Evolutionary conservation across 2,797 vertebrate genomes (phyloP), one percentile per base, ranked within the genome.

Genomic region (Chaenodraco wilsoni): DNA sequence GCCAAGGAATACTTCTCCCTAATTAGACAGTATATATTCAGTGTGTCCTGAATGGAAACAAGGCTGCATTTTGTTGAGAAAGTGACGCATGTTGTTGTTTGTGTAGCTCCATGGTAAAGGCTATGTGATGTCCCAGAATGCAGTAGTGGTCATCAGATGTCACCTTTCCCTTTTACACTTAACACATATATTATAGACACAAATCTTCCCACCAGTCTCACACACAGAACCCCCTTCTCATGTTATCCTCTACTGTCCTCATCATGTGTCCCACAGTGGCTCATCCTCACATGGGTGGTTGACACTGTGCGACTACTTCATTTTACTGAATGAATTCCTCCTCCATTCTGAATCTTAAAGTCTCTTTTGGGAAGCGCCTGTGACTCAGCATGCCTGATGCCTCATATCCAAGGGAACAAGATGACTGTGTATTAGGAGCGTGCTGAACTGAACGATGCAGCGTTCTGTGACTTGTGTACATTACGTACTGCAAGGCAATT

Each of bases 11-110:
- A 85, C 89, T 89, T 89, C 78, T 85, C 76, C 65, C 66, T 91
- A 85, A 91, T 90, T 88, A 92, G 88, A 91, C 83, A 74, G 77
- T 72, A 72, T 57, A 69, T 76, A 82, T 87, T 90, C 83, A 89
- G 59, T 19, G 40, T 50, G 59, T 57, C 58, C 76, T 83, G 76
- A 85, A 86, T 76, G 78, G 65, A 64, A 89, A 91, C 84, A 82
- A 84, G 69, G 79, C 70, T 2, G 37, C n/a, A 69, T 73, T 82
- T 62, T 84, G 84, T 86, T 78, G 27, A 54, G 74, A 74, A 75
- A 82, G 78, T 80, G 82, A 86, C 13, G 5, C 64, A 52, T 71
- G 66, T 82, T 64, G 74, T 75, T 37, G 79, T 74, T 79, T 79
- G 31, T 64, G 14, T 55, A 63, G 80, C 65, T 67, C 74, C 54